phyloP scores from a whole-genome alignment of 2,888 invertebrate species.

The Zele albiditarsus region DNA sequence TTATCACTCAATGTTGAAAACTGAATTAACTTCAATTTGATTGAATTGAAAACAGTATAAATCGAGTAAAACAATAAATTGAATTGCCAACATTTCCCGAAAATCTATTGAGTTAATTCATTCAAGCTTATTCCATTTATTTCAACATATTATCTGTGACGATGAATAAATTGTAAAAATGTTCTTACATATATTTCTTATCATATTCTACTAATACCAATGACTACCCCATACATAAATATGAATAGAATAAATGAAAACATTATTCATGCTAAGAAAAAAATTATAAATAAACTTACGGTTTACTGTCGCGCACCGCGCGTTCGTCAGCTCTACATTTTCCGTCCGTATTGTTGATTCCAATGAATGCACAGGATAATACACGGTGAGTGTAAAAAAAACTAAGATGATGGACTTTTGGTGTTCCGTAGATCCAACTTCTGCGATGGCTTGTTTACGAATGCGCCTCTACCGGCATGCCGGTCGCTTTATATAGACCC shows the following conservation, averaged over 20 bases:
- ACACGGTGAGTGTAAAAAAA: conserved; percentile 50
- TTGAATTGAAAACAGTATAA: too few species aligned
- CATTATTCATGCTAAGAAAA: background rate
- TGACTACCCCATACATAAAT: too few species aligned
- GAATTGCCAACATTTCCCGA: too few species aligned
- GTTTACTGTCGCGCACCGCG: conserved; percentile 69
- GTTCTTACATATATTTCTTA: too few species aligned
- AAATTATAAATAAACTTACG: conserved; percentile 59
- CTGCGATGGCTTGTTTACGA: conserved; percentile 64
- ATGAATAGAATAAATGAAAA: background rate
- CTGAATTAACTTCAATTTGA: too few species aligned
- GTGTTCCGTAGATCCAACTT: conserved; percentile 60
- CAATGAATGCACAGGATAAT: conserved; percentile 52
- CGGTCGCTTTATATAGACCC: conserved; percentile 63
- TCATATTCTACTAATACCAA: too few species aligned
- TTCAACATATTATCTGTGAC: too few species aligned
- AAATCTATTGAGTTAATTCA: too few species aligned
- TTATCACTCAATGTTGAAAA: too few species aligned
- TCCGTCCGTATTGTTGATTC: conserved; percentile 57
- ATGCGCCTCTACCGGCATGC: conserved; percentile 60
- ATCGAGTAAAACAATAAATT: too few species aligned
- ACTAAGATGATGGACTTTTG: conserved; percentile 51
- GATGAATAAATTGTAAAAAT: too few species aligned
- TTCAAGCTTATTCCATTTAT: too few species aligned
- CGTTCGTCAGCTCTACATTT: conserved; percentile 67